These are phyloP conservation scores for Synchiropus splendidus DNA, from an alignment of 2,113 vertebrate genomes.

Conservation along the genomic window DNA sequence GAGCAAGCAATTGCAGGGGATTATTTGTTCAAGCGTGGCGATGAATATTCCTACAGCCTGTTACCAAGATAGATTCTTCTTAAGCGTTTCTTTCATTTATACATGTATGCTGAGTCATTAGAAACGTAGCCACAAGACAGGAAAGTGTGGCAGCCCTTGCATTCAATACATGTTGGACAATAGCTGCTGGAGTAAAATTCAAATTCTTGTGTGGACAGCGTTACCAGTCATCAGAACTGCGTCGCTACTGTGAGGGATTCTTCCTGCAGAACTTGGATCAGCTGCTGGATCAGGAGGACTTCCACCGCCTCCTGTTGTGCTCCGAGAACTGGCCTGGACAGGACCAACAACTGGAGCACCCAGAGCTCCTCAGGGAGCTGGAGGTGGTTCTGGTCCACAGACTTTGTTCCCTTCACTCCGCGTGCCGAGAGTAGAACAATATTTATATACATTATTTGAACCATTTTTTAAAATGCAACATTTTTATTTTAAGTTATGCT, in stretches of 20 bases:
- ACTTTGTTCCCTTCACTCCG: conserved; percentile 27
- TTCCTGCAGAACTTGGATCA: conserved; percentile 83
- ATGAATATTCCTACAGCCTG: no score
- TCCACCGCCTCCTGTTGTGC: conserved; percentile 77
- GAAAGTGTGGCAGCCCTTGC: no score
- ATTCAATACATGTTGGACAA: no score
- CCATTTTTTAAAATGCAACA: no score
- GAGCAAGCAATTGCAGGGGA: no score
- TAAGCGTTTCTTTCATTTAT: no score
- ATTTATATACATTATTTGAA: neutral
- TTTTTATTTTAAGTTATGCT: neutral
- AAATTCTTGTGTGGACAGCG: conserved; percentile 62
- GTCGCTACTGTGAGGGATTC: conserved; percentile 80
- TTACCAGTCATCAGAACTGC: conserved; percentile 72
- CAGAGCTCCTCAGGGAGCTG: conserved; percentile 41
- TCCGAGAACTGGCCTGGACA: neutral
- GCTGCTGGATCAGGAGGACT: conserved; percentile 76
- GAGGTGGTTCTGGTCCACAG: conserved; percentile 41
- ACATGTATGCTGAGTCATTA: no score
- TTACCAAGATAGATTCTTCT: no score
- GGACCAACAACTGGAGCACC: conserved; percentile 6
- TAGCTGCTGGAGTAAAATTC: no score
- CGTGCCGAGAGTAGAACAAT: conserved; percentile 24
- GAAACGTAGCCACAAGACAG: no score
- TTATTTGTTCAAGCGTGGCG: no score